phyloP scores from a whole-genome alignment of 2,113 vertebrate genomes.

The Camelus bactrianus region DNA sequence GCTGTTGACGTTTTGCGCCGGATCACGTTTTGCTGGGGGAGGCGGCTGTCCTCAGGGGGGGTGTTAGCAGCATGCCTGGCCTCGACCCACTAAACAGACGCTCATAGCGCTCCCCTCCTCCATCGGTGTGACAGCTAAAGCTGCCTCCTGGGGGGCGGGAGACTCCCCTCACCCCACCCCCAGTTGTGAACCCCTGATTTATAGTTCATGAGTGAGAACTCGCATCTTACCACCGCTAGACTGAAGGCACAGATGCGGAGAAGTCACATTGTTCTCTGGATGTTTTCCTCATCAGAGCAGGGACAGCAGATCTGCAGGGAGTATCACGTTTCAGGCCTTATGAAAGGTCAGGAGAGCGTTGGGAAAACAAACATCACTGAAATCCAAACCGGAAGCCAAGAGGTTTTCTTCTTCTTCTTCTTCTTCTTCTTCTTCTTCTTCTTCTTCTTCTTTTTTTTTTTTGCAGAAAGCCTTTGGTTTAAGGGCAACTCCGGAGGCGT shows the following conservation, averaged over 20 bases:
- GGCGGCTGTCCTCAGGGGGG: neutral
- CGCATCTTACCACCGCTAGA: neutral
- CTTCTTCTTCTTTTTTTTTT: neutral
- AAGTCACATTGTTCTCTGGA: neutral
- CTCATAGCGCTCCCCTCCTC: neutral
- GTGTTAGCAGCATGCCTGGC: neutral
- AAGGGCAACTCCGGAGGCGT: neutral
- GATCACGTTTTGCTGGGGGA: neutral
- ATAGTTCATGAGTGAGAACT: neutral
- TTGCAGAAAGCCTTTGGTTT: neutral
- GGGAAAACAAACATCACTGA: constrained; percentile 1
- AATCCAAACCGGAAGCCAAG: constrained; percentile 14
- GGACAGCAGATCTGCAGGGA: neutral
- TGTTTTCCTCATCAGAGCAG: constrained; percentile 24
- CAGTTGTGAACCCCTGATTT: neutral
- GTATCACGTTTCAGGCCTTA: constrained; percentile 11
- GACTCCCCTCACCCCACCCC: neutral
- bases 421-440: neutral
- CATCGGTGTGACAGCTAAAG: neutral
- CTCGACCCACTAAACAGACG: neutral
- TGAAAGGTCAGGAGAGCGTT: neutral
- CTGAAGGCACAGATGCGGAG: neutral
- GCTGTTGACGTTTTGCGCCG: neutral
- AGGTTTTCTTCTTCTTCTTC: neutral
- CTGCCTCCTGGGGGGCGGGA: neutral